phyloP scores from a whole-genome alignment of 2,888 invertebrate species.

The Nomada fabriciana region DNA sequence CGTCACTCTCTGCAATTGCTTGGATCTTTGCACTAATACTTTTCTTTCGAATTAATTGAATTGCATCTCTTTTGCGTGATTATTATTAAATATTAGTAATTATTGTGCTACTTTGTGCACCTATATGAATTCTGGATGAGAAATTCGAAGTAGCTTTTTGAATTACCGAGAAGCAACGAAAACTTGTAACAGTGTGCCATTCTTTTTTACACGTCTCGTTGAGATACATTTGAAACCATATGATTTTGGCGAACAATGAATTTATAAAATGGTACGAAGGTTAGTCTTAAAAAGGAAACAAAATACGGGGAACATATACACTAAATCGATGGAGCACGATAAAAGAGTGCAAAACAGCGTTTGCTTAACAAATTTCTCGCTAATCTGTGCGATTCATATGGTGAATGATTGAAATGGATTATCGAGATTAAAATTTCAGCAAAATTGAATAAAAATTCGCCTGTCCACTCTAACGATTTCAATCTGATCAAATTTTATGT shows the following conservation, averaged over 20 bases:
- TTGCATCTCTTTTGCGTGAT: too few species aligned
- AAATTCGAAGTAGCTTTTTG: not conserved
- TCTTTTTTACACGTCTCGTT: not conserved
- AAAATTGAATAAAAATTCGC: not conserved
- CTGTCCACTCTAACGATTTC: not conserved
- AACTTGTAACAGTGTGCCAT: not conserved
- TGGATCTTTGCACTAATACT: not conserved
- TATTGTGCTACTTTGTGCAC: too few species aligned
- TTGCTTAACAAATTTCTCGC: constrained; percentile 2
- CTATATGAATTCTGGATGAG: not conserved
- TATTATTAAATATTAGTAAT: not conserved
- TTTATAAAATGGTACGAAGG: constrained; percentile 12
- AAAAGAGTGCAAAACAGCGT: constrained; percentile 2
- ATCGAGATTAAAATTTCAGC: not conserved
- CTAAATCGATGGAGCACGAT: not conserved
- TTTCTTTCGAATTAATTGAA: not conserved
- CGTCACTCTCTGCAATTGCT: not conserved
- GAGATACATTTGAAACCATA: too few species aligned
- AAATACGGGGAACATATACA: not conserved
- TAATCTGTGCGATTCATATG: constrained; percentile 12
- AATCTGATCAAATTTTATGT: not conserved
- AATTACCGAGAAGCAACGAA: not conserved
- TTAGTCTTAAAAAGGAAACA: not conserved
- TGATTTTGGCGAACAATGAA: not conserved
- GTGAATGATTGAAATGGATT: not conserved